A percentile compares a stretch with the other conserved stretches of the same genome.
These are phyloP conservation scores for Parochlus steinenii DNA, from an alignment of 2,888 invertebrate genomes.

Conservation along the genomic window DNA sequence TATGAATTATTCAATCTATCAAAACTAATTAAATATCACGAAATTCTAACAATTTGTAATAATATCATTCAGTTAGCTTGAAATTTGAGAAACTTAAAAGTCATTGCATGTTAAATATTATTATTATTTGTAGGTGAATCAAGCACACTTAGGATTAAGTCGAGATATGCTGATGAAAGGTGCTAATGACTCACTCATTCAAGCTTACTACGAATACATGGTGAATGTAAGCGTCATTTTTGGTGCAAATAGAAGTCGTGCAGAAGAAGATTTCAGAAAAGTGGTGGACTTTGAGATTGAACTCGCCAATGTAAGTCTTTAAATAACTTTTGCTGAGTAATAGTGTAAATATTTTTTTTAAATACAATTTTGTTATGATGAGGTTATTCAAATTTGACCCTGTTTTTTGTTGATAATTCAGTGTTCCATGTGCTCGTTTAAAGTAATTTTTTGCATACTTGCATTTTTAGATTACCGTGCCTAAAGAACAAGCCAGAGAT, in stretches of 20 bases:
- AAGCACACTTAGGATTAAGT: slow-evolving; percentile 14
- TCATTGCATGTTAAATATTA: not conserved
- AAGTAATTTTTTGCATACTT: not conserved
- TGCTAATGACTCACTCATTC: slow-evolving; percentile 13
- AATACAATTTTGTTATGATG: too few relatives aligned
- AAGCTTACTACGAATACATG: slow-evolving; percentile 17
- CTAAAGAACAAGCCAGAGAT: slow-evolving; percentile 15
- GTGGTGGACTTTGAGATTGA: slow-evolving; percentile 16
- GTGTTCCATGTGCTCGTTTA: too few relatives aligned
- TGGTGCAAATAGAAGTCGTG: slow-evolving; percentile 16
- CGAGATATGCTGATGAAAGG: slow-evolving; percentile 15
- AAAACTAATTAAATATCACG: too few relatives aligned
- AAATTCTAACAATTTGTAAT: too few relatives aligned
- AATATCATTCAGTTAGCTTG: too few relatives aligned
- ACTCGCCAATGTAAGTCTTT: slow-evolving; percentile 16
- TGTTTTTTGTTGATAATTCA: too few relatives aligned
- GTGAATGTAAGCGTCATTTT: slow-evolving; percentile 17
- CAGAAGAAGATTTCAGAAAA: slow-evolving; percentile 16
- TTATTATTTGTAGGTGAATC: slow-evolving; percentile 14
- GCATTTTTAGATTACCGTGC: slow-evolving; percentile 19
- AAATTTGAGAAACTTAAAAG: too few relatives aligned
- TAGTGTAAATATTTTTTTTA: not conserved
- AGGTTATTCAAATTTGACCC: too few relatives aligned
- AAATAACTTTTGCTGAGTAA: not conserved
- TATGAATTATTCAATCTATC: too few relatives aligned